A percentile compares a stretch with the other conserved stretches of the same genome.
Conservation (phyloP, 2,888 invertebrate genomes). For the Orchestes rusci region DNA sequence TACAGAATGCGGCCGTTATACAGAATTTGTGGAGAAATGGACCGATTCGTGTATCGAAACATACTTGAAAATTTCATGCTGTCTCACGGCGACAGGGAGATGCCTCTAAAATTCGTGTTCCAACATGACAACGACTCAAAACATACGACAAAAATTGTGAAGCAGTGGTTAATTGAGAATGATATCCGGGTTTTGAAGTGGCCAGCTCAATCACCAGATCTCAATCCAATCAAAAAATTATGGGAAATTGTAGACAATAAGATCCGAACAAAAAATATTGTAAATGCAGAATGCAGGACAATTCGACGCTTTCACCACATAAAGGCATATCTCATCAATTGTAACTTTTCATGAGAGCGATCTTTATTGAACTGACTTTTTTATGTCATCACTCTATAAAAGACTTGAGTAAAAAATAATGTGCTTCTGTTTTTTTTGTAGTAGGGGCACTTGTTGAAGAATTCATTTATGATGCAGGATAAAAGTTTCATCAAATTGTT, state of each 20-base stretch:
- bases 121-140: not conserved
- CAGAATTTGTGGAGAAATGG: not conserved
- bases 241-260: not conserved
- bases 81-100: too few species aligned
- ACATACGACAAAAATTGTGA: not conserved
- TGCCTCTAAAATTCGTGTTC: too few species aligned
- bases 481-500: too few species aligned
- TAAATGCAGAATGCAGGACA: too few species aligned
- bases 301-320: too few species aligned
- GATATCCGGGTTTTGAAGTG: not conserved
- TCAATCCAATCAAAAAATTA: not conserved
- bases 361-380: too few species aligned
- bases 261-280: not conserved
- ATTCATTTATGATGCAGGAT: too few species aligned
- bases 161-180: not conserved
- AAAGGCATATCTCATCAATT: conserved; percentile 4
- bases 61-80: not conserved
- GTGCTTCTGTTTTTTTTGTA: too few species aligned
- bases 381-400: too few species aligned
- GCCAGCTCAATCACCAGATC: not conserved
- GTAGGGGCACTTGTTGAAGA: too few species aligned
- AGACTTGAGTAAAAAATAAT: not conserved
- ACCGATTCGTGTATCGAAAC: not conserved
- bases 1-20: not conserved
- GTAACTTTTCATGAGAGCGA: not conserved